These are phyloP conservation scores for Cecropterus lyciades DNA, from an alignment of 1,140 invertebrate genomes.

Conservation along the genomic window DNA sequence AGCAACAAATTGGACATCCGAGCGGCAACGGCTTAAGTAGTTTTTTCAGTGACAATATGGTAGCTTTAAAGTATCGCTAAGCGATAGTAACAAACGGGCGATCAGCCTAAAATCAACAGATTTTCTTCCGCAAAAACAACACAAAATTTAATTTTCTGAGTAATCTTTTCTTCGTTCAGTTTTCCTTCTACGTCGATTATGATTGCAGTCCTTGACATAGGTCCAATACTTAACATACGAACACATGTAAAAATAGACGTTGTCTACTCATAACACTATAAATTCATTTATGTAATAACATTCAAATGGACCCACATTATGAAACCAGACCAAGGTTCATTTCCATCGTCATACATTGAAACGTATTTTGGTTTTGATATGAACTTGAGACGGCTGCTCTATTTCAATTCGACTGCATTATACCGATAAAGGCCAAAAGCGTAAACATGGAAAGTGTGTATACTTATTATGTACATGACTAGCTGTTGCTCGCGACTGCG, in stretches of 20 bases:
- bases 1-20: no score
- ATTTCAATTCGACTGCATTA: conserved; percentile 35
- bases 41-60: no score
- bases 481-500: no score
- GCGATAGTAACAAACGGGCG: no score
- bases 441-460: neutral
- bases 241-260: conserved; percentile 11
- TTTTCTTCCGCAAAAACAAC: no score
- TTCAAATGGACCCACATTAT: conserved; percentile 67
- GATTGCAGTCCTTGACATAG: conserved; percentile 37
- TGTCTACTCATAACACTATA: conserved; percentile 29
- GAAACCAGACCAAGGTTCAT: conserved; percentile 72
- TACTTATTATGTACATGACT: no score
- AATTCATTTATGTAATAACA: conserved; percentile 69
- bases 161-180: neutral
- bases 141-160: no score
- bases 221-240: conserved; percentile 17
- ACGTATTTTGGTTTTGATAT: conserved; percentile 62
- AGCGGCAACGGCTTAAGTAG: no score
- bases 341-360: conserved; percentile 49
- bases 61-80: no score
- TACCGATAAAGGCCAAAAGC: conserved; percentile 12
- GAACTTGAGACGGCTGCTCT: conserved; percentile 56
- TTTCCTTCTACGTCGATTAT: no score
- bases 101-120: no score